These are phyloP conservation scores for Epiblema foenella DNA, from an alignment of 2,888 invertebrate genomes.

Conservation along the genomic window DNA sequence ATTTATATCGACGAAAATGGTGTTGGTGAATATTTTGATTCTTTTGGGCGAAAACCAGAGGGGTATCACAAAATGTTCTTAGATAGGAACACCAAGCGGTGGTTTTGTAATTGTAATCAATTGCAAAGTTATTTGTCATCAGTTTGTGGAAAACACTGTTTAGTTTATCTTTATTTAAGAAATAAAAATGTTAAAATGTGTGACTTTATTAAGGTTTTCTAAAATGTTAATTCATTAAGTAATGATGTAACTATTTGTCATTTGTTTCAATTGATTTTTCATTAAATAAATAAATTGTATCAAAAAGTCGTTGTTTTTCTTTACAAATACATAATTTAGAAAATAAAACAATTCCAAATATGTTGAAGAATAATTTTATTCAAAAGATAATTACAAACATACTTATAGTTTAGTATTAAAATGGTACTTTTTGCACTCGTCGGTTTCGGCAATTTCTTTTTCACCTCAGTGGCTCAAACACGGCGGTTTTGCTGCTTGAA, in stretches of 20 bases:
- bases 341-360: no score
- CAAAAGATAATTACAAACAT: no score
- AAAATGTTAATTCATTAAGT: no score
- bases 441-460: no score
- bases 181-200: not conserved
- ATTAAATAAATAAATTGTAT: conserved; percentile 4
- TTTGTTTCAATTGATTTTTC: not conserved
- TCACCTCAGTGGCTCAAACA: no score
- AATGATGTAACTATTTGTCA: not conserved
- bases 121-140: conserved; percentile 13
- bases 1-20: conserved; percentile 4
- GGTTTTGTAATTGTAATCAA: conserved; percentile 3
- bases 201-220: conserved; percentile 6
- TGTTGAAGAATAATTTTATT: no score
- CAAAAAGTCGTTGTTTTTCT: no score
- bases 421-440: no score
- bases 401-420: no score
- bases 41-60: not conserved
- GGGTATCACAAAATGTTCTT: conserved; percentile 17
- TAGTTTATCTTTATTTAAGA: conserved; percentile 18
- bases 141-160: conserved; percentile 20
- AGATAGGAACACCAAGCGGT: not conserved
- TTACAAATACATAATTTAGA: no score
- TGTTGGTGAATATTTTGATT: conserved; percentile 20
- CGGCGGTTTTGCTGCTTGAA: no score